A percentile compares a stretch with the other conserved stretches of the same genome.
Conservation (phyloP, 1,140 invertebrate genomes). For the Sitophilus oryzae region DNA sequence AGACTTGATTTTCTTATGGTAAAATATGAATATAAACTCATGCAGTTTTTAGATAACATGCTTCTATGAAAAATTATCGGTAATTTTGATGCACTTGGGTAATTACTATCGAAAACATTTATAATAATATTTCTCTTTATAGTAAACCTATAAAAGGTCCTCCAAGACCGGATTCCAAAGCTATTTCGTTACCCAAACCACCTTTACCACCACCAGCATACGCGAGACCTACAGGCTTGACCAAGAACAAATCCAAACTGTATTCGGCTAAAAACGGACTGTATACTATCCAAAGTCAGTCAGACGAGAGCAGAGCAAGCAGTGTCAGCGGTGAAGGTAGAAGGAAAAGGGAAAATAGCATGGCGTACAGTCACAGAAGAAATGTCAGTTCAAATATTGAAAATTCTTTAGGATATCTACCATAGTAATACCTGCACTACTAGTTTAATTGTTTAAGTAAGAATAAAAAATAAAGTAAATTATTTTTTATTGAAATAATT, state of each 20-base stretch:
- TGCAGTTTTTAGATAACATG: too few species aligned
- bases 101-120: too few species aligned
- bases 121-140: background rate
- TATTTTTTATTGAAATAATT: too few species aligned
- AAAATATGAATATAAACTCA: too few species aligned
- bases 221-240: constrained; percentile 6
- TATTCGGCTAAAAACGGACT: constrained; percentile 41
- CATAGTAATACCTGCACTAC: constrained; percentile 31
- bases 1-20: too few species aligned
- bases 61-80: background rate
- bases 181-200: constrained; percentile 6
- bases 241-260: constrained; percentile 30
- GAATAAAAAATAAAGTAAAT: too few species aligned
- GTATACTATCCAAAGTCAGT: constrained; percentile 44
- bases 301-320: constrained; percentile 36
- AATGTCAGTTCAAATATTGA: constrained; percentile 44
- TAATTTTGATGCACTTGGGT: too few species aligned
- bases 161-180: background rate
- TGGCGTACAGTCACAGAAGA: constrained; percentile 6
- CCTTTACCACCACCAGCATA: background rate
- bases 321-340: constrained; percentile 23
- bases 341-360: constrained; percentile 9
- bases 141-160: background rate
- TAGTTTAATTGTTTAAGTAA: too few species aligned
- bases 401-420: constrained; percentile 51